Evolutionary conservation across 2,888 invertebrate species (phyloP), one percentile per base, ranked within the genome.

Genomic region (Caenorhabditis drosophilae): DNA sequence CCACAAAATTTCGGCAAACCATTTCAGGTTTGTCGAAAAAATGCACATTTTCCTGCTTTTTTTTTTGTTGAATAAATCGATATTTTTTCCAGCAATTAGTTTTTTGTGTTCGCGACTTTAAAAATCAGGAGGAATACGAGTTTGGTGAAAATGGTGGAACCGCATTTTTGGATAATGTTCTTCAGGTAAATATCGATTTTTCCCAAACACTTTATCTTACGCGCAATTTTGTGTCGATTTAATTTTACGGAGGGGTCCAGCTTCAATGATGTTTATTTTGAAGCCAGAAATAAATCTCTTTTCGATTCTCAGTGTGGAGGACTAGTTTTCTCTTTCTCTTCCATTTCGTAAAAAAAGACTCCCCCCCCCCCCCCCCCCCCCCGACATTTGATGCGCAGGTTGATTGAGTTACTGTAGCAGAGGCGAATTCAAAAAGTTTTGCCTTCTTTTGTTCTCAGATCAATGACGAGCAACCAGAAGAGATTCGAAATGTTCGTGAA

Each of bases 1-100:
- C 90, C 91, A 56, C 56, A 67, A 9, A 70, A 76, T 38, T 81
- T 81, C 45, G 80, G 81, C 3, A 82, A 74, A 34, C 81, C 81
- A 1, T 82, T 82, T 51, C n/a, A n/a, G n/a, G n/a, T n/a, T n/a
- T 81, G 81, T 62, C 78, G 79, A 31, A 2, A 34, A n/a, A 38
- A n/a, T 26, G n/a, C 3, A 4, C 6, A 15, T 26, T 50, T 45
- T 40, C 0, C 7, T 34, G n/a, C 23, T 27, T 56, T 9, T 25
- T n/a, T 11, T 55, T 40, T 4, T 34, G 6, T 27, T 25, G 22
- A 16, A 11, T 26, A 35, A 22, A 67, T 79, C 48, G n/a, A n/a
- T n/a, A n/a, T n/a, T n/a, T n/a, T n/a, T n/a, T n/a, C n/a, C 58
- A 83, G 80, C 61, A 74, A 7, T 54, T 83, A 18, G 70, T 74